A percentile compares a stretch with the other conserved stretches of the same genome.
Conservation (phyloP, 2,113 vertebrate species). For the Otis tarda region DNA sequence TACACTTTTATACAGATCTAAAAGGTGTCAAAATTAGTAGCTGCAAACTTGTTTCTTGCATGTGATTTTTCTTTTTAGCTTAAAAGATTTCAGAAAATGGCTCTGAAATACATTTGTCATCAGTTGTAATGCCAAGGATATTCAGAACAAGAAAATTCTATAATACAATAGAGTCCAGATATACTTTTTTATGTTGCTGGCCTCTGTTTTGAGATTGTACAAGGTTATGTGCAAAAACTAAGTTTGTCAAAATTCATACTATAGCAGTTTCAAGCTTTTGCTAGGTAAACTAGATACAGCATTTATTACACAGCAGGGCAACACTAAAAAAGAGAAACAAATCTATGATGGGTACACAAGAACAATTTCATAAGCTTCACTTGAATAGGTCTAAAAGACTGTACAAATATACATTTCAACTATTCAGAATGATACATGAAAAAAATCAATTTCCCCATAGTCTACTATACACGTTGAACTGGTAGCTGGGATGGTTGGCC, state of each 20-base stretch:
- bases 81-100: conserved; percentile 82
- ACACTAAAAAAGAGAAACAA: conserved; percentile 87
- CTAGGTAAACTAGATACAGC: conserved; percentile 91
- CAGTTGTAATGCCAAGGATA: conserved; percentile 81
- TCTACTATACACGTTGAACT: conserved; percentile 80
- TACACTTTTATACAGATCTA: conserved; percentile 85
- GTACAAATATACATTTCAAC: conserved; percentile 99
- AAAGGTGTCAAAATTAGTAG: conserved; percentile 86
- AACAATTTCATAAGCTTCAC: conserved; percentile 87
- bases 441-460: conserved; percentile 77
- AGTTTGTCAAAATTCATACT: conserved; percentile 87
- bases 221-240: conserved; percentile 92
- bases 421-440: conserved; percentile 90
- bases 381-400: conserved; percentile 97
- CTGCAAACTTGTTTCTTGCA: conserved; percentile 81
- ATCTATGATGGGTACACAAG: conserved; percentile 88
- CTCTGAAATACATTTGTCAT: conserved; percentile 80
- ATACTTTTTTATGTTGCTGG: conserved; percentile 78
- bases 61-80: conserved; percentile 78
- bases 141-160: conserved; percentile 84
- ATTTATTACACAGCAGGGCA: conserved; percentile 95
- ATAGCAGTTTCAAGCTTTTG: conserved; percentile 90
- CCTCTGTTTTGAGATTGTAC: conserved; percentile 86
- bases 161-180: conserved; percentile 84
- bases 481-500: conserved; percentile 75